These are phyloP conservation scores for Sternotherus odoratus DNA, from an alignment of 2,797 vertebrate species.

Conservation along the genomic window DNA sequence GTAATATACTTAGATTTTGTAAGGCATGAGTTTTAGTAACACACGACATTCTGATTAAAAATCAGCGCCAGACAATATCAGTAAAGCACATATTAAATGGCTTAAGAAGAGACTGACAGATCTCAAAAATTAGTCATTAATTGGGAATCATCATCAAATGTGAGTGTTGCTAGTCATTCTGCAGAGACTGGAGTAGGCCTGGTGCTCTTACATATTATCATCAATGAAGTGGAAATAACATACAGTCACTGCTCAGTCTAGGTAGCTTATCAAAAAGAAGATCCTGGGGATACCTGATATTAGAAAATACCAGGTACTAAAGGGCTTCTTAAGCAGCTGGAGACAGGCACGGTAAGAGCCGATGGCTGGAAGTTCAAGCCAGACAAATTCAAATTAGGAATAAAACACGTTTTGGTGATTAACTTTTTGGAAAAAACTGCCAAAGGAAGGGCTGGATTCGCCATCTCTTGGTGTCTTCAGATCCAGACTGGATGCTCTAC, in stretches of 20 bases:
- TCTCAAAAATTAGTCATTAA: not conserved
- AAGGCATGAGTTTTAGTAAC: not conserved
- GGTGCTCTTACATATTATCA: not conserved
- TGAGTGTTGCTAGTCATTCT: not conserved
- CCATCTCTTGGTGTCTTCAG: not conserved
- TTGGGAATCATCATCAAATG: too few relatives aligned
- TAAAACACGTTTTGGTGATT: not conserved
- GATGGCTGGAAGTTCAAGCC: not conserved
- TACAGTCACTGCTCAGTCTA: not conserved
- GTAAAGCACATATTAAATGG: not conserved
- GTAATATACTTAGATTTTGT: not conserved
- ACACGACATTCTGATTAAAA: not conserved
- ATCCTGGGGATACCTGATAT: not conserved
- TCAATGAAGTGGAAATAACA: not conserved
- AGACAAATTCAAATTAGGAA: not conserved
- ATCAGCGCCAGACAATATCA: not conserved
- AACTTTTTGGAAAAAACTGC: not conserved
- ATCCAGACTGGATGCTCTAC: not conserved
- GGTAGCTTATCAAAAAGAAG: not conserved
- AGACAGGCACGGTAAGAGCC: not conserved
- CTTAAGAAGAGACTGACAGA: not conserved
- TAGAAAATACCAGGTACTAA: not conserved
- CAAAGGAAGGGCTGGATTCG: not conserved
- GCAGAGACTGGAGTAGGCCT: not conserved
- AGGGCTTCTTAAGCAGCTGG: not conserved